These are phyloP conservation scores for Serranus cabrilla DNA, from an alignment of 2,797 vertebrate genomes.

Conservation along the genomic window DNA sequence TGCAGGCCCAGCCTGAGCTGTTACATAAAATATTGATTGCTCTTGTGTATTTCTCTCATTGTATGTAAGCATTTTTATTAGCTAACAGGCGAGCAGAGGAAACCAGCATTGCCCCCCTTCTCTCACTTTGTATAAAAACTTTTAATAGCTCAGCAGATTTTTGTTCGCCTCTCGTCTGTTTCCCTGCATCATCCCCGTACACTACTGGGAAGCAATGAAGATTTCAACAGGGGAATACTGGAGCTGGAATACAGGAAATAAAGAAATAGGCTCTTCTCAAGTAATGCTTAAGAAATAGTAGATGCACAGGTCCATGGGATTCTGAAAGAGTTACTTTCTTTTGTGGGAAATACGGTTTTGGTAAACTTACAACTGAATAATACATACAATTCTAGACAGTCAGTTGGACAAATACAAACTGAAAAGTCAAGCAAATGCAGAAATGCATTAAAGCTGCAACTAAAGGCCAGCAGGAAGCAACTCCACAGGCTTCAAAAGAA, in stretches of 20 bases:
- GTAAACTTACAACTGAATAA: not conserved
- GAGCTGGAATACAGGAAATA: slow-evolving; percentile 56
- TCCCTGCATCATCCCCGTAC: slow-evolving; percentile 74
- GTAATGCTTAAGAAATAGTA: slow-evolving; percentile 35
- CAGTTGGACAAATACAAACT: not conserved
- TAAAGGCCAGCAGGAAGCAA: too few relatives aligned
- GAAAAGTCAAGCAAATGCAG: too few relatives aligned
- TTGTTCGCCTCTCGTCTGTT: slow-evolving; percentile 62
- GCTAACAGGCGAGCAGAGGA: slow-evolving; percentile 77
- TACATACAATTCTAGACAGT: slow-evolving; percentile 2
- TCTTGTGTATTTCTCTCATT: slow-evolving; percentile 81
- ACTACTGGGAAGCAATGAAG: slow-evolving; percentile 56
- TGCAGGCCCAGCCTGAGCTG: slow-evolving; percentile 65
- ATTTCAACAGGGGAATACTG: slow-evolving; percentile 62
- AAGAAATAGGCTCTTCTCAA: slow-evolving; percentile 49
- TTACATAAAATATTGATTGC: slow-evolving; percentile 87
- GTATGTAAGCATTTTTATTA: slow-evolving; percentile 86
- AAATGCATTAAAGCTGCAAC: too few relatives aligned
- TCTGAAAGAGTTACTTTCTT: slow-evolving; percentile 1
- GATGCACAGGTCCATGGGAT: slow-evolving; percentile 25
- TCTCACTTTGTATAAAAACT: slow-evolving; percentile 63
- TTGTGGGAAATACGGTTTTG: slow-evolving; percentile 23
- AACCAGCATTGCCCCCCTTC: slow-evolving; percentile 48
- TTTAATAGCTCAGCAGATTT: slow-evolving; percentile 80
- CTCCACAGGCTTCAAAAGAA: too few relatives aligned